A percentile compares a stretch with the other conserved stretches of the same genome.
Conservation (phyloP, 2,888 invertebrate species). For the Dioctria rufipes region DNA sequence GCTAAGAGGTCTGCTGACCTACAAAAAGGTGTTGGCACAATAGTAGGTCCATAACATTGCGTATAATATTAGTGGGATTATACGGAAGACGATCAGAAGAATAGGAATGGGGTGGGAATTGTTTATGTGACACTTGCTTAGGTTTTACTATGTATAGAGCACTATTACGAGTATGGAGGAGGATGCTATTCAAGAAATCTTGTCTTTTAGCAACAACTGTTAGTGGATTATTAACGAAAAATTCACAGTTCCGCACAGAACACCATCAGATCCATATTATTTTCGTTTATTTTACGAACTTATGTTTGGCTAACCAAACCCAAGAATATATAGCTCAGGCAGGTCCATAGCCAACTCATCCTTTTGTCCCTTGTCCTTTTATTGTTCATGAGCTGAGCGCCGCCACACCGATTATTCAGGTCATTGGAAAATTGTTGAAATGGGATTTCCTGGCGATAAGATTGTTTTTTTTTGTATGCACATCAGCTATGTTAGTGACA, state of each 20-base stretch:
- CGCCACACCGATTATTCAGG: constrained; percentile 34
- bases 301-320: background rate
- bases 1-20: constrained; percentile 8
- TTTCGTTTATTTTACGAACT: constrained; percentile 7
- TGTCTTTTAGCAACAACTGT: constrained; percentile 7
- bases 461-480: constrained; percentile 29
- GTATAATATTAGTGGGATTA: no score
- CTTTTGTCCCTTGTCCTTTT: background rate
- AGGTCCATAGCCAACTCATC: background rate
- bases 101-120: no score
- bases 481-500: constrained; percentile 33
- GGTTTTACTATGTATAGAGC: no score
- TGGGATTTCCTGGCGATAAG: constrained; percentile 40
- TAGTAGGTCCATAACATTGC: no score
- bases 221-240: background rate
- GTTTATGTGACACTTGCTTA: no score
- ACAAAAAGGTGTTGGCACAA: background rate
- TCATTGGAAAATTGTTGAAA: constrained; percentile 45
- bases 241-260: background rate
- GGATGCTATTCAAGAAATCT: constrained; percentile 6
- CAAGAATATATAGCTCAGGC: no score
- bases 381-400: constrained; percentile 11
- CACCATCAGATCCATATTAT: constrained; percentile 9
- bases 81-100: no score
- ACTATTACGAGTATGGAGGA: no score